Conservation (phyloP, 1,140 invertebrate species). For the Drosophila kurseongensis region DNA sequence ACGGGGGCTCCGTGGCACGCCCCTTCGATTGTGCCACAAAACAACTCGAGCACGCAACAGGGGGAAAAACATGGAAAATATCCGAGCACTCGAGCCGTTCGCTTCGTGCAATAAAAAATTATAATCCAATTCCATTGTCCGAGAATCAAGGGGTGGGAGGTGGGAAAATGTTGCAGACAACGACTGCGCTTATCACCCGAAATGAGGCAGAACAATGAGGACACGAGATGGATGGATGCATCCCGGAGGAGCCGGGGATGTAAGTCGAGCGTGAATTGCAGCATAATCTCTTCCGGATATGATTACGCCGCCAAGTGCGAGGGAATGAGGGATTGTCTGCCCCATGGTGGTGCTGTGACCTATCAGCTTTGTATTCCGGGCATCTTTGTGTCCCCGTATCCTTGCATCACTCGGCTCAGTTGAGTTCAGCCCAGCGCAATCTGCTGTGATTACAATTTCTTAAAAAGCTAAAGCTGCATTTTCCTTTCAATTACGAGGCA, state of each 20-base stretch:
- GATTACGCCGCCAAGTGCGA: constrained; percentile 76
- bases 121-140: constrained; percentile 81
- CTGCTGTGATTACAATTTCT: constrained; percentile 82
- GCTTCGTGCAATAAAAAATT: constrained; percentile 48
- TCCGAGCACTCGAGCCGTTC: constrained; percentile 45
- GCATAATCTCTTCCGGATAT: constrained; percentile 81
- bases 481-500: constrained; percentile 69
- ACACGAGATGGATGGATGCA: constrained; percentile 22
- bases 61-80: constrained; percentile 15
- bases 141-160: constrained; percentile 3
- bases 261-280: constrained; percentile 73
- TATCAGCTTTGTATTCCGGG: constrained; percentile 72
- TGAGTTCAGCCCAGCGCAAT: constrained; percentile 43
- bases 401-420: constrained; percentile 20
- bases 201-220: constrained; percentile 46
- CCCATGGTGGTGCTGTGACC: constrained; percentile 62
- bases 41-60: constrained; percentile 66
- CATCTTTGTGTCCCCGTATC: constrained; percentile 53
- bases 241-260: constrained; percentile 2
- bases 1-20: constrained; percentile 32
- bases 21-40: constrained; percentile 32
- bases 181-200: constrained; percentile 75
- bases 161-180: constrained; percentile 44
- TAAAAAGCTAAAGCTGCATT: constrained; percentile 82
- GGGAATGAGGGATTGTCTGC: constrained; percentile 18